Base-by-base conservation (phyloP, 2,113 vertebrate genomes). In the Muntiacus muntjak region DNA sequence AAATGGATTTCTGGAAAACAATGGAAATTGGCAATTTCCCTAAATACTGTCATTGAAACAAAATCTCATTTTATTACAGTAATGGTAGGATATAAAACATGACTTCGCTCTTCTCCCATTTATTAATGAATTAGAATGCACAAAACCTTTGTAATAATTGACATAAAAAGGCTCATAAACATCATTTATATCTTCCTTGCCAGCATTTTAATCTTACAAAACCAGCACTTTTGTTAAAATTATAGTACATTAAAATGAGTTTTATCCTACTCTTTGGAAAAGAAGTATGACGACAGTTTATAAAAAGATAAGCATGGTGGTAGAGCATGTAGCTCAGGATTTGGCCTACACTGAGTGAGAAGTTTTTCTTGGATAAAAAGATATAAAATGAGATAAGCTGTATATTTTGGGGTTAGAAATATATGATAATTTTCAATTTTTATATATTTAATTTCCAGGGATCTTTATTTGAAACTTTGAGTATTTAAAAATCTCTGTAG, bases 161-260 rank as follows among this genome's bases (percentile, higher is more conserved):
- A 54, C 36, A 93, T 47, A 52, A 91, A 91, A 97, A 25, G 15
- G 6, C 3, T 86, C 45, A 64, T 85, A 81, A 89, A 10, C 14
- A 85, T 85, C 52, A 89, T 57, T 87, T 88, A 74, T 36, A 52
- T 45, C 26, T 82, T 89, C 88, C 17, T 95, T 74, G 47, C 15
- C 14, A 54, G 33, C 82, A 91, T 71, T 97, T 93, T 85, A 93
- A 74, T 93, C 88, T 94, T 50, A 89, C 3, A 71, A 85, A 97
- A 40, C 5, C 8, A 81, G 23, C 28, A 79, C 92, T 92, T 5
- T 17, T 94, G 14, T 95, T 81, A 57, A 83, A 87, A 81, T 36
- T 23, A 5, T 30, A 88, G 60, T 57, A 16, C 36, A 23, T 89
- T 89, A 47, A 96, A 93, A 54, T 87, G 28, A 87, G 10, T 87